Evolutionary conservation across 2,888 invertebrate species (phyloP), one percentile per base, ranked within the genome.

Genomic region (Hydrotaea diabolus): DNA sequence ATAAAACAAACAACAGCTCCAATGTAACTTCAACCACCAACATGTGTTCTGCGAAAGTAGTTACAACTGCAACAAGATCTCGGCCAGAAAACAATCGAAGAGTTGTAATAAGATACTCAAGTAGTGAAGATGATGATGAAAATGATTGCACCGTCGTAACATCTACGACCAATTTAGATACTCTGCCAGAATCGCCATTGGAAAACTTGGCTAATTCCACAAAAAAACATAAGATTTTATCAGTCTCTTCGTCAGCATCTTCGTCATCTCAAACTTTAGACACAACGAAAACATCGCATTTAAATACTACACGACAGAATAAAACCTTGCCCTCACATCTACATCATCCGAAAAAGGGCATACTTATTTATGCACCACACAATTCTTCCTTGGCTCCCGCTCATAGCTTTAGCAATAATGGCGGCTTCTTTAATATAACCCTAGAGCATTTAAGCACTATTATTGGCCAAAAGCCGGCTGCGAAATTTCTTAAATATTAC

Each of bases 111-210:
- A 39, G 1, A 1, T 4, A 39, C 8, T 43, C 49, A 49, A 49
- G 49, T 15, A 43, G 49, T n/a, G n/a, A 59, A 15, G 15, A 59
- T 59, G 59, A 59, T 39, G 13, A 72, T 17, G 87, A 88, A 15
- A 86, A 76, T n/a, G 91, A 91, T 57, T 91, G 91, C 73, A 87
- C 88, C 0, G 76, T 88, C 3, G 89, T 90, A 21, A 89, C 91
- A 3, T 90, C 90, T 0, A 90, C 91, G 15, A 91, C 90, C 0
- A 77, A 80, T 46, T 15, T 77, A 0, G 79, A 74, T 4, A 26
- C 8, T 11, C 26, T 31, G n/a, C n/a, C n/a, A 31, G 31, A 31
- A 31, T 31, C 7, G n/a, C n/a, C 43, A 11, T 4, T 13, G 15
- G 11, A 43, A 43, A 43, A 13, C 9, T 4, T 7, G 9, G 4